Conservation (phyloP, 2,888 invertebrate species). For the Eupithecia pulchellata region DNA sequence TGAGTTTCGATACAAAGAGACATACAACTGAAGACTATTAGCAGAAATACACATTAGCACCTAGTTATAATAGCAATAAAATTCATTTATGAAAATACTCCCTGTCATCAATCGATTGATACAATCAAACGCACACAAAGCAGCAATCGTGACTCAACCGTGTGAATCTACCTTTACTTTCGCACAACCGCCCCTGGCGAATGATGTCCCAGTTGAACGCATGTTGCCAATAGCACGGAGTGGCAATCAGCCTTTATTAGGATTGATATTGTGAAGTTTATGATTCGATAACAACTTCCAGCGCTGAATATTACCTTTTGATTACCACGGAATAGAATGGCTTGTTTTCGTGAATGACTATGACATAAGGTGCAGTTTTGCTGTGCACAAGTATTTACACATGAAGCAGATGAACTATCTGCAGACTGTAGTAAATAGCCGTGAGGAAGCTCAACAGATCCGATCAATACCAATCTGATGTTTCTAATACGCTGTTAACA, state of each 20-base stretch:
- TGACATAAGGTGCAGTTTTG: not conserved
- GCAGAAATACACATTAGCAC: no score
- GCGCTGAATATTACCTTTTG: conserved; percentile 10
- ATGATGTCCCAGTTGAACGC: conserved; percentile 34
- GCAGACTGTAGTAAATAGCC: not conserved
- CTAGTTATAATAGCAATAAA: no score
- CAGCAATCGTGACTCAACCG: not conserved
- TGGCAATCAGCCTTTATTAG: conserved; percentile 20
- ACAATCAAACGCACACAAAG: not conserved
- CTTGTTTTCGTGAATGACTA: not conserved
- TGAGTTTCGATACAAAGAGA: no score
- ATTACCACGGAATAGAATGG: not conserved
- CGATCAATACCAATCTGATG: not conserved
- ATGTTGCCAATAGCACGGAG: conserved; percentile 26
- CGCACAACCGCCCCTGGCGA: conserved; percentile 31
- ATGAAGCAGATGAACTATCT: no score
- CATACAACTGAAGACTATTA: no score
- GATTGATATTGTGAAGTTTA: conserved; percentile 8
- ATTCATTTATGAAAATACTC: no score
- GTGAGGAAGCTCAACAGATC: not conserved
- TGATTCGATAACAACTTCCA: not conserved
- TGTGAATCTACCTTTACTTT: not conserved
- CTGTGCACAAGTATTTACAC: not conserved
- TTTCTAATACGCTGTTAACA: not conserved
- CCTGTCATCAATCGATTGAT: not conserved